These are phyloP conservation scores for Shargacucullia verbasci DNA, from an alignment of 2,888 invertebrate genomes.

Conservation along the genomic window DNA sequence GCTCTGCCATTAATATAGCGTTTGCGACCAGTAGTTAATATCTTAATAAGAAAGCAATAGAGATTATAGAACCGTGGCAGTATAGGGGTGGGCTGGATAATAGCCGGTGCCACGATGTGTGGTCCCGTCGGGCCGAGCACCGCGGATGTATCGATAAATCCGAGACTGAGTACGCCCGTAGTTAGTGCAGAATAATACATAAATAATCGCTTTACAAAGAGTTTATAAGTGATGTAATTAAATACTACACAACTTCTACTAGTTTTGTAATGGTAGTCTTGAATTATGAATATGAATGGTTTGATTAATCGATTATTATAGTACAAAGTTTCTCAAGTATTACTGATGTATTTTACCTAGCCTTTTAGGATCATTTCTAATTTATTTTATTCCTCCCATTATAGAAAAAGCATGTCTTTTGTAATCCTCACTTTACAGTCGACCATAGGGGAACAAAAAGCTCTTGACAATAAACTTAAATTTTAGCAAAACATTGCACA, in stretches of 20 bases:
- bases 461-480: too few relatives aligned
- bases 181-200: conserved; percentile 60
- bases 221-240: conserved; percentile 50
- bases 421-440: background rate
- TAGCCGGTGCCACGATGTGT: conserved; percentile 72
- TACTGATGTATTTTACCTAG: too few relatives aligned
- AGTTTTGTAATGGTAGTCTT: conserved; percentile 34
- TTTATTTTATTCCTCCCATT: too few relatives aligned
- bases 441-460: background rate
- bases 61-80: conserved; percentile 73
- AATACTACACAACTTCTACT: conserved; percentile 45
- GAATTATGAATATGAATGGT: conserved; percentile 12
- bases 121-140: conserved; percentile 72
- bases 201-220: conserved; percentile 52
- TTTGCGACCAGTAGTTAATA: conserved; percentile 82
- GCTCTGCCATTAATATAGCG: conserved; percentile 73
- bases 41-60: conserved; percentile 87
- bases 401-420: too few relatives aligned
- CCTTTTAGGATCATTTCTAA: too few relatives aligned
- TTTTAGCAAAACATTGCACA: background rate
- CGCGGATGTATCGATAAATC: conserved; percentile 67
- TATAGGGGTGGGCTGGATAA: conserved; percentile 75
- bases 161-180: conserved; percentile 46
- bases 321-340: conserved; percentile 1
- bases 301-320: conserved; percentile 14